Conservation (phyloP, 64 coral and sea anemone genomes). For the Platygyra sinensis region DNA sequence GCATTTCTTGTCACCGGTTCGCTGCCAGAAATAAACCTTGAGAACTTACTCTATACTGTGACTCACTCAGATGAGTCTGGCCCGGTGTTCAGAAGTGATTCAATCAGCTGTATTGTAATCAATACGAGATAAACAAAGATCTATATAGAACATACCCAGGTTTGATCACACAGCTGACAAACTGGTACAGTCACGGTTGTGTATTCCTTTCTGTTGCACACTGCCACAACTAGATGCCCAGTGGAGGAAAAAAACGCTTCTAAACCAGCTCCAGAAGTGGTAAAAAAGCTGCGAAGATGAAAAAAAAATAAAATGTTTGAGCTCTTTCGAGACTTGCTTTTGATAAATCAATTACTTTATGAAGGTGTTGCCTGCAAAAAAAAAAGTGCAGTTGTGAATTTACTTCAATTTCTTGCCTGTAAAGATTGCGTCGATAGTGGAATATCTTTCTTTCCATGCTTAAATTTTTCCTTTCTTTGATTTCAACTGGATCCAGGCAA, state of each 20-base stretch:
- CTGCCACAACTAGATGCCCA: conserved; percentile 79
- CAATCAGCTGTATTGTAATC: too few species aligned
- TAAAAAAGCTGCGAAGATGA: conserved; percentile 77
- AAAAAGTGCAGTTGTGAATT: too few species aligned
- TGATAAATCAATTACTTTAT: too few species aligned
- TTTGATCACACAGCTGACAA: conserved; percentile 58
- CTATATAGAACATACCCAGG: conserved; percentile 69
- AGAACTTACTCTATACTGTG: too few species aligned
- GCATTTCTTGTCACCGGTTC: too few species aligned
- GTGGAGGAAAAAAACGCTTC: conserved; percentile 82
- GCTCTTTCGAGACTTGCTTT: background rate
- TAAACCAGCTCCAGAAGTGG: conserved; percentile 76
- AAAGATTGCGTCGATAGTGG: conserved; percentile 65
- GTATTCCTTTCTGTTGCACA: conserved; percentile 84
- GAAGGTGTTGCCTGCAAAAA: too few species aligned
- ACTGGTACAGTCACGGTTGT: conserved; percentile 75
- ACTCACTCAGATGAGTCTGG: too few species aligned
- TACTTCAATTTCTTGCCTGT: conserved; percentile 49
- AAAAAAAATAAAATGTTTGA: background rate
- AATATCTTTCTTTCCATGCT: conserved; percentile 50
- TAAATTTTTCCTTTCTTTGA: background rate
- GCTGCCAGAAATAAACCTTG: too few species aligned
- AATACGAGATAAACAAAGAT: background rate
- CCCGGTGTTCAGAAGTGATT: too few species aligned
- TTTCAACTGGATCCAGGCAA: conserved; percentile 51